phyloP scores from a whole-genome alignment of 2,888 invertebrate species.

The Gnatocerus cornutus region DNA sequence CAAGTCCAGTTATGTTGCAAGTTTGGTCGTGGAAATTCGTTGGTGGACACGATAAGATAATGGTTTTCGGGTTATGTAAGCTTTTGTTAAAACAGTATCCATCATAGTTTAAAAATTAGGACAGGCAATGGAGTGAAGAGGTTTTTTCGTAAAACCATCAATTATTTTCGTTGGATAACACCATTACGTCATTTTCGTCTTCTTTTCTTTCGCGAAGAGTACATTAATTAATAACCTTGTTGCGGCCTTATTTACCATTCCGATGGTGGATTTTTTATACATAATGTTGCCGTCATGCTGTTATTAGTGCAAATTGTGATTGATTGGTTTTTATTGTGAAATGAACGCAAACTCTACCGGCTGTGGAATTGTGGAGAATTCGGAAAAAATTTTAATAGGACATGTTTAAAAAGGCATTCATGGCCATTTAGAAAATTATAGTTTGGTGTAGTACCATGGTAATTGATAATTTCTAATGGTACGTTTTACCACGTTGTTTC shows the following conservation, averaged over 20 bases:
- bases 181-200: conserved; percentile 17
- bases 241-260: conserved; percentile 13
- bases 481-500: too few relatives aligned
- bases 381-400: conserved; percentile 10
- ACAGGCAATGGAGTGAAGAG: conserved; percentile 8
- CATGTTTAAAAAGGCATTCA: conserved; percentile 8
- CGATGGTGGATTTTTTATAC: not conserved
- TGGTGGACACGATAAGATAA: conserved; percentile 14
- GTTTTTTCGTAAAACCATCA: conserved; percentile 19
- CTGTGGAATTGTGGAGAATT: conserved; percentile 3
- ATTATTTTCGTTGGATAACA: conserved; percentile 22
- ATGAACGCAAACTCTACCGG: conserved; percentile 1
- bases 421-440: conserved; percentile 20
- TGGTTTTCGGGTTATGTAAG: conserved; percentile 22
- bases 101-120: conserved; percentile 15
- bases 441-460: not conserved
- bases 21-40: conserved; percentile 35
- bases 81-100: conserved; percentile 19
- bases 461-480: conserved; percentile 7
- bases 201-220: conserved; percentile 5
- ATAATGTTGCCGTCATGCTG: conserved; percentile 13
- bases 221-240: conserved; percentile 25
- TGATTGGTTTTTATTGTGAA: conserved; percentile 28
- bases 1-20: conserved; percentile 33
- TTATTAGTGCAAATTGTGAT: conserved; percentile 32